These are phyloP conservation scores for Drosophila mauritiana DNA, from an alignment of 1,140 invertebrate species.

Conservation along the genomic window DNA sequence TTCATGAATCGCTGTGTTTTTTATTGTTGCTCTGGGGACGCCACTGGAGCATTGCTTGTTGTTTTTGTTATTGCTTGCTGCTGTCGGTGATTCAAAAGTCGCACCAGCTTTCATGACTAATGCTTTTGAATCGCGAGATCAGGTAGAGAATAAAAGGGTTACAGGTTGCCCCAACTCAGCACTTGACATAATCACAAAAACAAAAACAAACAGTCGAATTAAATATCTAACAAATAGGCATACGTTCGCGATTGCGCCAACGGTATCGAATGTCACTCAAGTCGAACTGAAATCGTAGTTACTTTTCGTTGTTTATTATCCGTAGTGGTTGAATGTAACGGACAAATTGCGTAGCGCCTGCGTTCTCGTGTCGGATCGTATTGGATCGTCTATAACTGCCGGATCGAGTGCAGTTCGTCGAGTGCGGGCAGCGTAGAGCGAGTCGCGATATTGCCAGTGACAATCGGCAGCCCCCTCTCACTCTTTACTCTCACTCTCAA, in stretches of 20 bases:
- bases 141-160: slow-evolving; percentile 36
- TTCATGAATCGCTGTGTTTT: slow-evolving; percentile 27
- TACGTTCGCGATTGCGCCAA: slow-evolving; percentile 2
- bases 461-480: slow-evolving; percentile 33
- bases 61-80: slow-evolving; percentile 12
- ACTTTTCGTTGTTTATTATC: slow-evolving; percentile 3
- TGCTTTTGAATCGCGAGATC: slow-evolving; percentile 47
- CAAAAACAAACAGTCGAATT: slow-evolving; percentile 1
- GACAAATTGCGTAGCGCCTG: slow-evolving; percentile 23
- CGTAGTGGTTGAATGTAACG: slow-evolving; percentile 31
- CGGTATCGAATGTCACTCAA: slow-evolving; percentile 13
- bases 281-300: slow-evolving; percentile 23
- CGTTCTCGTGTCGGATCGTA: slow-evolving; percentile 7
- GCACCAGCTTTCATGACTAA: slow-evolving; percentile 68
- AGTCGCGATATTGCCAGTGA: slow-evolving; percentile 56
- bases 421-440: slow-evolving; percentile 22
- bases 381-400: slow-evolving; percentile 31
- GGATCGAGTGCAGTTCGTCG: slow-evolving; percentile 65
- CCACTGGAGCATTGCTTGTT: slow-evolving; percentile 35
- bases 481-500: slow-evolving; percentile 27
- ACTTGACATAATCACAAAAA: slow-evolving; percentile 25
- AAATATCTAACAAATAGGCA: background rate
- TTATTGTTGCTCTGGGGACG: slow-evolving; percentile 24
- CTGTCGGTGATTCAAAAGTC: slow-evolving; percentile 63
- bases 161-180: slow-evolving; percentile 29